Evolutionary conservation across 2,888 invertebrate genomes (phyloP).

Genomic region (Chrysodeixis includens): DNA sequence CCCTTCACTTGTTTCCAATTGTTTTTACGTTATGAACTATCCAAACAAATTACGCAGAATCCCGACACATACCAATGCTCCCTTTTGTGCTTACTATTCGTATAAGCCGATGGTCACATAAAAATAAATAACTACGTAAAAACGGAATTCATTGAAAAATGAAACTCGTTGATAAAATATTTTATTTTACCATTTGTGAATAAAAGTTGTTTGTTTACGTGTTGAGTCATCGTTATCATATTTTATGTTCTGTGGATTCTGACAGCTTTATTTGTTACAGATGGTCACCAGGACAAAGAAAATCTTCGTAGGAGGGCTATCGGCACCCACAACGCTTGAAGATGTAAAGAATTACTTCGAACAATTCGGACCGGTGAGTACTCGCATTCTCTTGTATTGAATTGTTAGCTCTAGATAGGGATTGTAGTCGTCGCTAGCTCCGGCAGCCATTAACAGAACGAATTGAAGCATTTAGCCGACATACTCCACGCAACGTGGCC

Average conservation of each 20-base stretch:
- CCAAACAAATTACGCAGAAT: slow-evolving; percentile 38
- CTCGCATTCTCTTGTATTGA: slow-evolving; percentile 19
- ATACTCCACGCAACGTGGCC: slow-evolving; percentile 70
- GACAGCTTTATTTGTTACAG: slow-evolving; percentile 89
- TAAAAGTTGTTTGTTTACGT: slow-evolving; percentile 28
- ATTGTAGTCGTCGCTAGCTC: slow-evolving; percentile 12
- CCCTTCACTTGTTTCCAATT: slow-evolving; percentile 65
- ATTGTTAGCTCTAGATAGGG: slow-evolving; percentile 12
- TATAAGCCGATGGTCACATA: slow-evolving; percentile 20
- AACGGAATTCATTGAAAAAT: slow-evolving; percentile 32
- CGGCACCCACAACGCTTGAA: slow-evolving; percentile 99
- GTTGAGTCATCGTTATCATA: slow-evolving; percentile 19
- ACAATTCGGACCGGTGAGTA: slow-evolving; percentile 99
- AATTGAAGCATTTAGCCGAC: slow-evolving; percentile 48
- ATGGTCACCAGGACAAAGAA: slow-evolving; percentile 99
- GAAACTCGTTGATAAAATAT: slow-evolving; percentile 22
- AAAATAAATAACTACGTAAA: slow-evolving; percentile 37
- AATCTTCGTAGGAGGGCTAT: slow-evolving; percentile 99
- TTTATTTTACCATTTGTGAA: slow-evolving; percentile 24
- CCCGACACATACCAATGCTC: slow-evolving; percentile 31
- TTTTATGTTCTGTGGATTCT: slow-evolving; percentile 25
- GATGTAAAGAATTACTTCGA: slow-evolving; percentile 99
- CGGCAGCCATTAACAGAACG: slow-evolving; percentile 38
- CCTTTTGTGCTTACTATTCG: slow-evolving; percentile 25
- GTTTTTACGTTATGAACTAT: slow-evolving; percentile 69